A percentile compares a stretch with the other conserved stretches of the same genome.
These are phyloP conservation scores for Pycnomerus fuliginosus DNA, from an alignment of 2,888 invertebrate genomes.

Conservation along the genomic window DNA sequence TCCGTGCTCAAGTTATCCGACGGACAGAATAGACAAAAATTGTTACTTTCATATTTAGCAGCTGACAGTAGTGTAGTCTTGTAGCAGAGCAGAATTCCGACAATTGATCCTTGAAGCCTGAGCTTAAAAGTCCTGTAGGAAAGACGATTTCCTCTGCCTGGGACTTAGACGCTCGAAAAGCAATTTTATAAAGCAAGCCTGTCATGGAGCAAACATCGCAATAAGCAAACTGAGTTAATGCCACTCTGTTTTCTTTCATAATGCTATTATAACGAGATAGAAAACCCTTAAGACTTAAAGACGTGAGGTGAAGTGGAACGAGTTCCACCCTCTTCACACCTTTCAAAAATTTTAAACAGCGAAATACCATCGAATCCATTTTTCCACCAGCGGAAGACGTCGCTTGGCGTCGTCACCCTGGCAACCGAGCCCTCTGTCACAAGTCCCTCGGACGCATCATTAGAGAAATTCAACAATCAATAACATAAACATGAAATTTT, in stretches of 20 bases:
- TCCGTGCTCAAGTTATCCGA: no score
- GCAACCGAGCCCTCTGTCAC: conserved; percentile 14
- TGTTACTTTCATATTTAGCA: no score
- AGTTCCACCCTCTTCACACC: conserved; percentile 10
- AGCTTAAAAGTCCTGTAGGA: no score
- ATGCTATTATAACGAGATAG: conserved; percentile 37
- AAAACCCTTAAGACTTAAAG: conserved; percentile 36
- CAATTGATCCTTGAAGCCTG: no score
- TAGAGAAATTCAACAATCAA: conserved; percentile 19
- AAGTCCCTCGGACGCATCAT: conserved; percentile 19
- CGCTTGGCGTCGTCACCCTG: conserved; percentile 6
- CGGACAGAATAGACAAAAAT: no score
- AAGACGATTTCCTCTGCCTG: conserved; percentile 4
- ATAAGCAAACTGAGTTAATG: conserved; percentile 28
- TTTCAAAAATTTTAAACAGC: conserved; percentile 3
- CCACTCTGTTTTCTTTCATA: conserved; percentile 32
- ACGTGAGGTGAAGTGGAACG: conserved; percentile 24
- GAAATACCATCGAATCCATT: no score
- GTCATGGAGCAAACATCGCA: conserved; percentile 24
- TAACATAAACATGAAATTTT: no score
- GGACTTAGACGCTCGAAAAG: conserved; percentile 6
- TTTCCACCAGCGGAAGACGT: no score
- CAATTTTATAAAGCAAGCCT: conserved; percentile 18
- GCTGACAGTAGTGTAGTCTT: no score
- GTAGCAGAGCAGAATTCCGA: no score